Base-by-base conservation (phyloP, 2,113 vertebrate genomes). In the Maccullochella peelii region DNA sequence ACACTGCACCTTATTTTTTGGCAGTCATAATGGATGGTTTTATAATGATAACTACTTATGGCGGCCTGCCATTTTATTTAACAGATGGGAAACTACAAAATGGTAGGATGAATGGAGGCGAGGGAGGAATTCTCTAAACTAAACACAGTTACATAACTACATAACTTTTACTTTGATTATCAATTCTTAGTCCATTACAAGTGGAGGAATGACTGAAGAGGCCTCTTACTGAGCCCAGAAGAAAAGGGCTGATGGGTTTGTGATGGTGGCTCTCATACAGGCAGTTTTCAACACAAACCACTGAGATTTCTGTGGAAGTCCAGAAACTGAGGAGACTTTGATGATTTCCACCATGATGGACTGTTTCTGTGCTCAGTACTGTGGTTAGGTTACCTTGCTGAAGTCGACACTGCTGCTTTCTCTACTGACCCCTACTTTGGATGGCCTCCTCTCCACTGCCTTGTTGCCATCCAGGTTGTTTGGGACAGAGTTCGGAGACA, bases 391-490 rank as follows among this genome's bases (percentile, higher is more conserved):
- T 94, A 98, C 98, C 97, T 98, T 99, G 95, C 97, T 98, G 91
- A 99, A 98, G 95, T 99, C 97, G 94, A 98, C 97, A 0, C 96
- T 97, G 94, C 97, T 99, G 94, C 97, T 97, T 95, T 99, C 97
- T 95, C 97, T 96, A 95, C 98, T 99, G 95, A 95, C 95, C 93
- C 97, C 97, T 88, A 75, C 93, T 94, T 95, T 91, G 82, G 96
- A 96, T 79, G 94, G 95, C 95, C 97, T 97, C 83, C 95, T 83
- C 30, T 99, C 98, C 83, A 94, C 91, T 55, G 95, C 88, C 92
- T 97, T 98, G 85, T 88, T 95, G 47, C 66, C 90, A 47, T 98
- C 97, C 91, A 98, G 94, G 82, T 96, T 97, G 92, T 95, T 97
- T 85, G 97, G 97, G 40, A 96, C 92, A 80, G 97, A 98, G 82